Conservation (phyloP, 2,113 vertebrate genomes). For the Taxidea taxus region DNA sequence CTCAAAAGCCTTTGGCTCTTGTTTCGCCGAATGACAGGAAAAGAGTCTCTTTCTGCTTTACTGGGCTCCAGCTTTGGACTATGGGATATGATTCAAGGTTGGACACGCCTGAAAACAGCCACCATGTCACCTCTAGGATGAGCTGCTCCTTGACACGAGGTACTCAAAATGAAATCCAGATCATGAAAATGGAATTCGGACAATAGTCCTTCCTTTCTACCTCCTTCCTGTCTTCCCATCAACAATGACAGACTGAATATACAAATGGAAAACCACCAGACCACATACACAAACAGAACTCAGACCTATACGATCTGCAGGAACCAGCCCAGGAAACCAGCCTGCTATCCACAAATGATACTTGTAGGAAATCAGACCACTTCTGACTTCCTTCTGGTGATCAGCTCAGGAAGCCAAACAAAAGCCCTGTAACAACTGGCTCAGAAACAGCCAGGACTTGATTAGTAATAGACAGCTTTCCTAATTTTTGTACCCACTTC, state of each 20-base stretch:
- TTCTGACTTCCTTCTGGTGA: background rate
- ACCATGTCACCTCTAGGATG: background rate
- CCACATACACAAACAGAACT: background rate
- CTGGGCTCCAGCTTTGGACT: background rate
- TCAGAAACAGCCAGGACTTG: background rate
- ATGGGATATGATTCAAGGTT: background rate
- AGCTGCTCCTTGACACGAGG: background rate
- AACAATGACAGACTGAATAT: background rate
- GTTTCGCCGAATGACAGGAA: slow-evolving; percentile 1
- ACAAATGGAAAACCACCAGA: background rate
- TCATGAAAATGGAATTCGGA: background rate
- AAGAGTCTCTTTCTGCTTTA: background rate
- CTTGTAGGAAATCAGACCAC: background rate
- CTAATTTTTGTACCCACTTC: background rate
- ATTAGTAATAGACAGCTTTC: background rate
- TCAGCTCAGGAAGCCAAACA: background rate
- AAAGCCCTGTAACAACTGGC: background rate
- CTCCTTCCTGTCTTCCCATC: background rate
- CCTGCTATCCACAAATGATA: background rate
- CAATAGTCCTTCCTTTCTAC: background rate
- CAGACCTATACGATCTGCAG: background rate
- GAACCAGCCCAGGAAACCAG: background rate
- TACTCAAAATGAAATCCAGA: background rate
- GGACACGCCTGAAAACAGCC: background rate
- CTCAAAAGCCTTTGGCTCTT: slow-evolving; percentile 38